These are phyloP conservation scores for Pygocentrus nattereri DNA, from an alignment of 2,797 vertebrate species.

Conservation along the genomic window DNA sequence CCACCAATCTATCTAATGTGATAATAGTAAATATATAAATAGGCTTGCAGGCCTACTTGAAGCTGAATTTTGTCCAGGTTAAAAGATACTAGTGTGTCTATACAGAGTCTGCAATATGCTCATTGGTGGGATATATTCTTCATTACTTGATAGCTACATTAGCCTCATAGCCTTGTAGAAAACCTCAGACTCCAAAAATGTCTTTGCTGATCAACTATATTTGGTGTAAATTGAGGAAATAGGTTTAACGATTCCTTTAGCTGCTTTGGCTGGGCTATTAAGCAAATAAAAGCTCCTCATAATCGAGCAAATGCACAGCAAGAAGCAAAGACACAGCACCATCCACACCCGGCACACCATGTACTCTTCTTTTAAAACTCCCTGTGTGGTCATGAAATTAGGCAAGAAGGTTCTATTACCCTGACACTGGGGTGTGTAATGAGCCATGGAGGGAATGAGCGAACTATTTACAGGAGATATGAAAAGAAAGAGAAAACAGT, in stretches of 20 bases:
- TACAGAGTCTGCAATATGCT: no score
- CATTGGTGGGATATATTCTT: no score
- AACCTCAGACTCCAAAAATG: no score
- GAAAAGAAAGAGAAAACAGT: slow-evolving; percentile 36
- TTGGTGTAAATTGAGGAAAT: not conserved
- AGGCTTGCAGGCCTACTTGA: no score
- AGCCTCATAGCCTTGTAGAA: no score
- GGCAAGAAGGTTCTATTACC: slow-evolving; percentile 42
- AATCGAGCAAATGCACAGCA: not conserved
- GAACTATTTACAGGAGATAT: slow-evolving; percentile 48
- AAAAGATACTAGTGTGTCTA: no score
- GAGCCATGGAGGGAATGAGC: slow-evolving; percentile 37
- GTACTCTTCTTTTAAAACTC: not conserved
- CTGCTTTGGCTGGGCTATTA: not conserved
- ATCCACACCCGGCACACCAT: not conserved
- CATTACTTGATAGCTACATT: no score
- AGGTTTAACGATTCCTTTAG: not conserved
- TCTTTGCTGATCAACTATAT: not conserved
- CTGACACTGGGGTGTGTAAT: slow-evolving; percentile 37
- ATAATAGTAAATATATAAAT: no score
- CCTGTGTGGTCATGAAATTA: slow-evolving; percentile 19
- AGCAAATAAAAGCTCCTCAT: not conserved
- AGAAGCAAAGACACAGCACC: not conserved
- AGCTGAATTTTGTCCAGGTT: no score
- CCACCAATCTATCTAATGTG: no score